Evolutionary conservation across 1,140 invertebrate species (phyloP), one percentile per base, ranked within the genome.

Genomic region (Drosophila sproati): DNA sequence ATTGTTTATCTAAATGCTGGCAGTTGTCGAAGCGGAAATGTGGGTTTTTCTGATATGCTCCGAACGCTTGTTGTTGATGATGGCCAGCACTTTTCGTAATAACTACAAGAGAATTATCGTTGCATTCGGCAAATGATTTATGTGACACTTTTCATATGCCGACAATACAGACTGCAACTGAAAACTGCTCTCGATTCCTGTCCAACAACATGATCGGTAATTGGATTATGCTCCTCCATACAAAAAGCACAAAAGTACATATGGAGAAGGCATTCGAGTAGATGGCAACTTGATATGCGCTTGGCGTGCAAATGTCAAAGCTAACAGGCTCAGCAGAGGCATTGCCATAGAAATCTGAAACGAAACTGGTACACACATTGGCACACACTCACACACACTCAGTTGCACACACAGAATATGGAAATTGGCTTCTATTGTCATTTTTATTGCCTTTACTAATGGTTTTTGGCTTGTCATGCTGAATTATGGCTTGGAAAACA

Each of bases 361-460:
- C 80, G 66, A 76, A 83, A 80, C 80, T 67, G 70, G 5, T 7
- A 5, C 5, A 5, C 5, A 37, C 5, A 37, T 20, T 20, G 20
- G 66, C 8, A 35, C 73, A 82, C 80, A 76, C 12, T 48, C n/a
- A 5, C 63, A 80, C 78, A 88, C 20, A 20, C 20, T 20, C 20
- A 20, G 20, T 20, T 20, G 20, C 80, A 76, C 31, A 34, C 8
- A n/a, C 56, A 81, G 72, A 81, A 79, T 85, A 88, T 88, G 85
- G 85, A 88, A 88, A 88, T 88, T 88, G 78, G 89, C 78, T 85
- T 89, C 85, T 85, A 90, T 88, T 88, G 85, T 88, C 86, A 90
- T 85, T 88, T 88, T 88, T 90, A 88, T 88, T 90, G 86, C 85
- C 78, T 71, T 88, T 61, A 85, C 86, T 90, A 88, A 88, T 88